Conservation (phyloP, 2,797 vertebrate genomes). For the Basileuterus tristriatus region DNA sequence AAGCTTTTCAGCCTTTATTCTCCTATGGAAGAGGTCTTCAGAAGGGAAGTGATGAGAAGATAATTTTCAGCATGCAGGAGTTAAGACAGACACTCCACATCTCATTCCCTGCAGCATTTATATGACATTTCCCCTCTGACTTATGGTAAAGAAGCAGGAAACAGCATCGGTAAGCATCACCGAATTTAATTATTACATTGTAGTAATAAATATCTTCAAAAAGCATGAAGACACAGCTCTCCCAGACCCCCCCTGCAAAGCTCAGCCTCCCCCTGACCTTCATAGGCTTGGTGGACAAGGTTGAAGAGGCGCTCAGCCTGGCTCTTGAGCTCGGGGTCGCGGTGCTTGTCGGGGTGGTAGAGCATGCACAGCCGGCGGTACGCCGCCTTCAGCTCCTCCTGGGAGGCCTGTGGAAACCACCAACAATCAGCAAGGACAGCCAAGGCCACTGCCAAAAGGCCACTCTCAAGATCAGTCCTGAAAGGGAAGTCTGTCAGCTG, state of each 20-base stretch:
- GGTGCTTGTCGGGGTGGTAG: constrained; percentile 98
- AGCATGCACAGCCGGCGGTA: constrained; percentile 97
- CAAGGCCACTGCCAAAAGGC: not conserved
- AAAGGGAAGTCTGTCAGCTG: not conserved
- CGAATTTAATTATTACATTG: not conserved
- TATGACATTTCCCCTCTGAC: not conserved
- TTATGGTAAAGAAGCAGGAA: not conserved
- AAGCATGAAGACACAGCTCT: not conserved
- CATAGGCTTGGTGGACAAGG: constrained; percentile 95
- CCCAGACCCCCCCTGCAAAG: not conserved
- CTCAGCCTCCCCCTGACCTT: constrained; percentile 81
- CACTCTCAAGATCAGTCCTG: not conserved
- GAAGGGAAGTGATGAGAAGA: not conserved
- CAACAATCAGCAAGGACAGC: not conserved
- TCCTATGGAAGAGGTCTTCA: not conserved
- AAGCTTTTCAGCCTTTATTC: not conserved
- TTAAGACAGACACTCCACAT: not conserved
- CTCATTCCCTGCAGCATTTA: not conserved
- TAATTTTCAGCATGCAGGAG: not conserved
- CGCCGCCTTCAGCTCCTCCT: constrained; percentile 93
- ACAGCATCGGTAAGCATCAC: not conserved
- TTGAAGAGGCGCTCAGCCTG: constrained; percentile 97
- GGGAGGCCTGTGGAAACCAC: constrained; percentile 84
- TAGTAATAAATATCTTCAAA: not conserved
- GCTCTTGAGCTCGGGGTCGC: constrained; percentile 92